Base-by-base conservation (phyloP, 2,888 invertebrate genomes). In the Aphidoletes aphidimyza region DNA sequence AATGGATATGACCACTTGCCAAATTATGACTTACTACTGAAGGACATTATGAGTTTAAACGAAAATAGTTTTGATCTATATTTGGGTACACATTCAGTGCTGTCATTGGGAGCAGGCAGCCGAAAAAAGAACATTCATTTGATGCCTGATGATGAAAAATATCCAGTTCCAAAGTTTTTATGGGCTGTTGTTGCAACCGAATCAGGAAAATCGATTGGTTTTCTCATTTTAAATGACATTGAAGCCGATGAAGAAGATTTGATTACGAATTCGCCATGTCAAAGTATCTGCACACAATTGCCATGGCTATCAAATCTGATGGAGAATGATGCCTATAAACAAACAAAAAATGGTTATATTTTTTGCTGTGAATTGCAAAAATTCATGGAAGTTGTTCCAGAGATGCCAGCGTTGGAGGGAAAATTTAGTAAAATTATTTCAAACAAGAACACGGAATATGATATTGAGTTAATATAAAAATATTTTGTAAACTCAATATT, bases 111-210 rank as follows among this genome's bases (percentile, higher is more conserved):
- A 49, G 86, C 85, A 26, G 86, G 87, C 19, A 85, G 87, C 84
- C n/a, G n/a, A n/a, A n/a, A n/a, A n/a, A 49, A 47, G 0, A 86
- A 87, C 49, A 85, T 88, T 83, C 88, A 87, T 84, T 86, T 87
- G n/a, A 83, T 85, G 30, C 85, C 85, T 3, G 86, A 86, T 6
- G 86, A 86, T 49, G 85, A 86, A 26, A 87, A 87, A 54, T 88
- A 87, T 37, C 88, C 88, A 1, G 86, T 88, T 84, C 88, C 88
- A 1, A 87, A 87, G 47, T 69, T 87, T 2, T 85, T 88, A 45
- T 88, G 88, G 88, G 85, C 87, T 81, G 84, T 88, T 11, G 88
- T 88, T 0, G 86, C 86, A 84, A 86, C 86, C 8, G 86, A 86
- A 5, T 84, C 86, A 26, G 69, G 14, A 6, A 86, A 87, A 37